These are phyloP conservation scores for Lithosia quadra DNA, from an alignment of 2,888 invertebrate species.

Conservation along the genomic window DNA sequence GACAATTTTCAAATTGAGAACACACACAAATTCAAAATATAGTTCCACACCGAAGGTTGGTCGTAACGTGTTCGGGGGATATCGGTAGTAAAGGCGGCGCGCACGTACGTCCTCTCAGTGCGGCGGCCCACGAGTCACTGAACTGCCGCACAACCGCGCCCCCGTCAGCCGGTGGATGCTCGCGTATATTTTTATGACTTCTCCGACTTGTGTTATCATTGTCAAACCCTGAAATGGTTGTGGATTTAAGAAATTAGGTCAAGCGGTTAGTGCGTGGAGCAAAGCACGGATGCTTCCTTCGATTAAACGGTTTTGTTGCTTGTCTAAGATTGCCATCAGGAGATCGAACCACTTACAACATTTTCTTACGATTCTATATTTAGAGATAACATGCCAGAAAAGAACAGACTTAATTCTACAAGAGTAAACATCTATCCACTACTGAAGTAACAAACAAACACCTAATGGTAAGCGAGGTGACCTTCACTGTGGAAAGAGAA, in stretches of 20 bases:
- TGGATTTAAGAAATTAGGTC: slow-evolving; percentile 79
- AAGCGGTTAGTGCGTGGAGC: slow-evolving; percentile 57
- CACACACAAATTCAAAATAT: slow-evolving; percentile 65
- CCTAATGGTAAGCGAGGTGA: neutral
- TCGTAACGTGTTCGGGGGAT: slow-evolving; percentile 54
- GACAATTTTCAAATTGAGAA: slow-evolving; percentile 62
- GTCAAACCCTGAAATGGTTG: slow-evolving; percentile 77
- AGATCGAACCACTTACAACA: neutral
- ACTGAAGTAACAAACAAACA: neutral
- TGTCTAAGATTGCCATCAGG: neutral
- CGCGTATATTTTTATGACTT: slow-evolving; percentile 73
- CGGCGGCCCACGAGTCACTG: slow-evolving; percentile 80
- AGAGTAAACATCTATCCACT: no score
- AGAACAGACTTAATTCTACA: neutral
- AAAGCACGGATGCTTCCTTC: slow-evolving; percentile 31
- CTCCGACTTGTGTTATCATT: slow-evolving; percentile 75
- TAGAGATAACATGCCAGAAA: neutral
- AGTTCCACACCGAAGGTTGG: slow-evolving; percentile 57
- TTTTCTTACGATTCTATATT: neutral
- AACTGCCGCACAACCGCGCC: slow-evolving; percentile 73
- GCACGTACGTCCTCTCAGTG: slow-evolving; percentile 61
- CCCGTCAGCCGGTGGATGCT: slow-evolving; percentile 65
- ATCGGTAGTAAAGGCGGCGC: slow-evolving; percentile 47
- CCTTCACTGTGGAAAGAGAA: neutral
- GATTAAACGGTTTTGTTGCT: neutral